Base-by-base conservation (phyloP, 2,113 vertebrate genomes). In the Neolamprologus modestus region DNA sequence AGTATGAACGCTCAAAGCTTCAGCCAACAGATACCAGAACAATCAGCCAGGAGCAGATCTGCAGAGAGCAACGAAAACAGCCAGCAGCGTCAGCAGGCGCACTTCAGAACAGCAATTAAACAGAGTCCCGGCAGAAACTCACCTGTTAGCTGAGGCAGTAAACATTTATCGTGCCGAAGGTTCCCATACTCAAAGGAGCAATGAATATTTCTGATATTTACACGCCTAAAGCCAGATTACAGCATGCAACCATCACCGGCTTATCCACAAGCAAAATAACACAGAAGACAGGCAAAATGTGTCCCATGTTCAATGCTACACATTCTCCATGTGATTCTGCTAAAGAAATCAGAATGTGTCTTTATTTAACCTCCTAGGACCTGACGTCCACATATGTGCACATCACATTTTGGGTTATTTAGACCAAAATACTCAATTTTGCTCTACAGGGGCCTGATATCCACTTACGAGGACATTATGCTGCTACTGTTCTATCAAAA, bases 321-420 rank as follows among this genome's bases (percentile, higher is more conserved):
- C 1, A 45, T 45, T 45, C 68, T 17, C 40, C 21, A 28, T 7
- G 21, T 26, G 21, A 68, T 21, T 68, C 19, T 21, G 4, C 0
- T 21, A 68, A 13, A 21, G 11, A 73, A 42, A 0, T 45, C 37
- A 42, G 8, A 4, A 26, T 13, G 31, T 66, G 6, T 37, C 17
- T 66, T 12, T 37, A 17, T 37, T 21, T 71, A 16, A 26, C 55
- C 13, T 59, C 7, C 55, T 3, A 59, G 55, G 55, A 9, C 55
- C 55, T 59, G 24, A 0, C 1, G 4, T 16, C 13, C 55, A 59
- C 55, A 59, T 28, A 28, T 59, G 1, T 59, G 55, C 0, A 28
- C 55, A 9, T 57, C 55, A 57, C 55, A 57, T 57, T 57, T 57
- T 28, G 55, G 55, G 13, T 3, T 57, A 57, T 57, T 57, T 9